phyloP scores from a whole-genome alignment of 2,113 vertebrate genomes.

The Epinephelus lanceolatus region DNA sequence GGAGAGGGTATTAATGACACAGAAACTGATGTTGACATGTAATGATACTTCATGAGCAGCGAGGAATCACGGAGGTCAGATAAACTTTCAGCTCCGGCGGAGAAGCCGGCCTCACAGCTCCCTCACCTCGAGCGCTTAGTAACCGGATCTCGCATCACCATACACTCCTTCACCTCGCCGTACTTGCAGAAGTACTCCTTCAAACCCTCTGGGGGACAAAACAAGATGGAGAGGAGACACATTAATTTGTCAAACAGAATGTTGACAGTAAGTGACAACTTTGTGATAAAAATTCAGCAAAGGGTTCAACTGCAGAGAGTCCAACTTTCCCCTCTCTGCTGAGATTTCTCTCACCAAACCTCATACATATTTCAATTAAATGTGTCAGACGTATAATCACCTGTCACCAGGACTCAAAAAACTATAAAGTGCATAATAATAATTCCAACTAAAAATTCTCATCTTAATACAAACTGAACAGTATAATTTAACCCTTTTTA shows the following conservation, averaged over 20 bases:
- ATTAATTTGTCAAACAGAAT: background rate
- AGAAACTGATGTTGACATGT: slow-evolving; percentile 64
- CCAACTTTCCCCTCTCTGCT: slow-evolving; percentile 18
- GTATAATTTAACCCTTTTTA: slow-evolving; percentile 27
- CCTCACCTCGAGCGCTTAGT: slow-evolving; percentile 99
- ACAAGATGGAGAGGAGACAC: slow-evolving; percentile 13
- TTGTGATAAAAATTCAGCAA: background rate
- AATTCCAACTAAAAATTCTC: background rate
- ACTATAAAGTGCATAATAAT: background rate
- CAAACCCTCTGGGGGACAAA: slow-evolving; percentile 91
- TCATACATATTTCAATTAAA: slow-evolving; percentile 3
- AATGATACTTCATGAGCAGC: slow-evolving; percentile 69
- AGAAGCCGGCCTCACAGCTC: slow-evolving; percentile 60
- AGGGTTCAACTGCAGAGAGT: background rate
- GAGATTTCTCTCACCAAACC: slow-evolving; percentile 31
- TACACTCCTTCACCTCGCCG: slow-evolving; percentile 99
- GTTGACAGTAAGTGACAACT: slow-evolving; percentile 1
- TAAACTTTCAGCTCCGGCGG: slow-evolving; percentile 75
- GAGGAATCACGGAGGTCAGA: slow-evolving; percentile 81
- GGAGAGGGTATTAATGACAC: slow-evolving; percentile 59
- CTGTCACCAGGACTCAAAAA: background rate
- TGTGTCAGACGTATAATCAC: background rate
- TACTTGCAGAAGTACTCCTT: slow-evolving; percentile 99
- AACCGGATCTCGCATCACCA: slow-evolving; percentile 99
- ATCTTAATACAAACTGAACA: background rate